phyloP scores from a whole-genome alignment of 1,140 invertebrate genomes.

The Bradysia coprophila region DNA sequence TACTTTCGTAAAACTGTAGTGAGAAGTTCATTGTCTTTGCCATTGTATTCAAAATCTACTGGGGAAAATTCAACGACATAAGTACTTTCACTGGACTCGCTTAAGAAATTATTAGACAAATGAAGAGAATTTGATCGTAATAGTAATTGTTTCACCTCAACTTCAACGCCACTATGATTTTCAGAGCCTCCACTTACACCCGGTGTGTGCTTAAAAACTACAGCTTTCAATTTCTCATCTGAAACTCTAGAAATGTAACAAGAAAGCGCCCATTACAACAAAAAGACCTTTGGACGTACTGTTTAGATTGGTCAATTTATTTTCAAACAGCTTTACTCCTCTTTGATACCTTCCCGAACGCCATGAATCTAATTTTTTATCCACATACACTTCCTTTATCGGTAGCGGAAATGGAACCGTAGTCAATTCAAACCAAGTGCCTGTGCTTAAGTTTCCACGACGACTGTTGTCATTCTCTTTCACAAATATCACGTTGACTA shows the following conservation, averaged over 20 bases:
- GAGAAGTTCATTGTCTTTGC: constrained; percentile 48
- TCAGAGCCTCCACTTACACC: constrained; percentile 33
- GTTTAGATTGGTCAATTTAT: constrained; percentile 38
- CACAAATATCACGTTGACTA: constrained; percentile 55
- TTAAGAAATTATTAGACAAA: no score
- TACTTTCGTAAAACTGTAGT: constrained; percentile 39
- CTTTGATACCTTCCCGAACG: constrained; percentile 33
- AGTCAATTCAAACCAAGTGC: constrained; percentile 41
- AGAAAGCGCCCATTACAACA: no score
- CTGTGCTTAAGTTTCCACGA: constrained; percentile 12
- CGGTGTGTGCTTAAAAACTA: constrained; percentile 49
- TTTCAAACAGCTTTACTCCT: constrained; percentile 28
- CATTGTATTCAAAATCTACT: constrained; percentile 48
- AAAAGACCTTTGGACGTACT: constrained; percentile 13
- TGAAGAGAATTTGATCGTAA: no score
- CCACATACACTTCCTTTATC: constrained; percentile 27
- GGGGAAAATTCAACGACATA: no score
- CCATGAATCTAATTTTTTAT: constrained; percentile 42
- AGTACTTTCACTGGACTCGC: no score
- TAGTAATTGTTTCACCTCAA: no score
- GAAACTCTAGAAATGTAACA: no score
- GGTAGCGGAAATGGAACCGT: constrained; percentile 49
- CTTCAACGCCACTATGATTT: constrained; percentile 28
- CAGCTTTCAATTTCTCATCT: constrained; percentile 33
- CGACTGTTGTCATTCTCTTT: constrained; percentile 26